Conservation (phyloP, 2,888 invertebrate genomes). For the Baccha elongata region DNA sequence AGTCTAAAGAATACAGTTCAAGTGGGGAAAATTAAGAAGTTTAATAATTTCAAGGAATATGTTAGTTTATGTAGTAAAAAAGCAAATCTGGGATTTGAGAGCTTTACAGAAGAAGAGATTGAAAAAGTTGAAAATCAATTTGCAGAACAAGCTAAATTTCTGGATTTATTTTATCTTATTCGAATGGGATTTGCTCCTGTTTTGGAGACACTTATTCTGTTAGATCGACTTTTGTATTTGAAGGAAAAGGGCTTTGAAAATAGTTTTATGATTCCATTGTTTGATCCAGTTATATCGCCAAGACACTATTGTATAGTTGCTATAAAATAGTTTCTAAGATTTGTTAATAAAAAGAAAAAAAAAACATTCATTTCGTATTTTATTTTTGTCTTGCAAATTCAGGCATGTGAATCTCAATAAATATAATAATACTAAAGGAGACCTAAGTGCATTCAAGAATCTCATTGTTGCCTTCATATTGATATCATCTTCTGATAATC, state of each 20-base stretch:
- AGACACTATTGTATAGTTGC: conserved; percentile 82
- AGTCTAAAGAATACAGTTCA: conserved; percentile 82
- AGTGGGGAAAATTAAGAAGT: conserved; percentile 86
- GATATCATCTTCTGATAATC: no score
- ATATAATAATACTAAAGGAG: no score
- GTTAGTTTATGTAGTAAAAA: conserved; percentile 86
- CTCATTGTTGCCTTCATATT: no score
- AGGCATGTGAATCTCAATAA: no score
- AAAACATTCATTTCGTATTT: neutral
- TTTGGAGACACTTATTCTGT: conserved; percentile 90
- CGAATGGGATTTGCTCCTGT: conserved; percentile 90
- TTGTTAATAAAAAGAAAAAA: neutral
- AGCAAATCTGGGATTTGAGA: conserved; percentile 81
- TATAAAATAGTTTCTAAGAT: conserved; percentile 30
- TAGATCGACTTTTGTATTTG: conserved; percentile 91
- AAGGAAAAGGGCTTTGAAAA: conserved; percentile 85
- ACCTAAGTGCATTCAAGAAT: no score
- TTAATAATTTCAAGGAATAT: conserved; percentile 87
- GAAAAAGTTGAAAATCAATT: conserved; percentile 82
- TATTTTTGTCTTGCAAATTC: no score
- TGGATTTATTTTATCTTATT: conserved; percentile 90
- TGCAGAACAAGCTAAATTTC: conserved; percentile 83
- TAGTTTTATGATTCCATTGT: conserved; percentile 88
- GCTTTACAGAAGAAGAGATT: conserved; percentile 83
- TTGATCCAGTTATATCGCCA: conserved; percentile 93